Evolutionary conservation across 2,113 vertebrate species (phyloP).

Genomic region (Caranx melampygus): DNA sequence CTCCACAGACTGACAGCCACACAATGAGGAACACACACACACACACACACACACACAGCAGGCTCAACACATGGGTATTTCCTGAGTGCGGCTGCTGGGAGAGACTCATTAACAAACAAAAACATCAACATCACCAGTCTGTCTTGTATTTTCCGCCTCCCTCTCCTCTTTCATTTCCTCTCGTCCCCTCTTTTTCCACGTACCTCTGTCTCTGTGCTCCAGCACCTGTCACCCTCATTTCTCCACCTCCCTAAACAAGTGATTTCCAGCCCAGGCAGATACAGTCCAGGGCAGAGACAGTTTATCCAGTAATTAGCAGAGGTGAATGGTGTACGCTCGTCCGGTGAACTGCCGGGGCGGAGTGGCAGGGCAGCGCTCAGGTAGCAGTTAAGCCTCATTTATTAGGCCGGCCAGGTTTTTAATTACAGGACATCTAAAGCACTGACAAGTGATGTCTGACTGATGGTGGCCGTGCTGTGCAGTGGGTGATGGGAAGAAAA

Average conservation of each 20-base stretch:
- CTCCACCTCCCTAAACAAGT: neutral
- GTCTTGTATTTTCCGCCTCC: neutral
- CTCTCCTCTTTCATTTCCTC: neutral
- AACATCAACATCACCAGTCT: constrained; percentile 19
- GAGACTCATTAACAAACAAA: constrained; percentile 50
- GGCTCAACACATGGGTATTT: constrained; percentile 32
- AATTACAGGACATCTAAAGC: constrained; percentile 46
- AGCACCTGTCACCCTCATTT: neutral
- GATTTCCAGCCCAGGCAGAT: constrained; percentile 12
- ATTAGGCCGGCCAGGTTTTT: constrained; percentile 61
- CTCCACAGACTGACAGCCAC: constrained; percentile 53
- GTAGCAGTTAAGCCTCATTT: constrained; percentile 64
- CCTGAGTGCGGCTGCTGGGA: neutral
- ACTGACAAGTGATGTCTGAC: constrained; percentile 1
- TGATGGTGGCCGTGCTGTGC: constrained; percentile 21
- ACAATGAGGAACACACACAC: constrained; percentile 24
- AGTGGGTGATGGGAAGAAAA: neutral
- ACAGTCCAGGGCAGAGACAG: constrained; percentile 18
- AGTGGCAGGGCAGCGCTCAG: constrained; percentile 38
- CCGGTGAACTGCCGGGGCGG: constrained; percentile 8
- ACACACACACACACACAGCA: constrained; percentile 26
- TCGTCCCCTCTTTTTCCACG: neutral
- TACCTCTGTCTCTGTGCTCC: neutral
- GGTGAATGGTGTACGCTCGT: constrained; percentile 10
- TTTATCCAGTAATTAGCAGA: constrained; percentile 51